These are phyloP conservation scores for Paracyclopina nana DNA, from an alignment of 1,140 invertebrate genomes.

Conservation along the genomic window DNA sequence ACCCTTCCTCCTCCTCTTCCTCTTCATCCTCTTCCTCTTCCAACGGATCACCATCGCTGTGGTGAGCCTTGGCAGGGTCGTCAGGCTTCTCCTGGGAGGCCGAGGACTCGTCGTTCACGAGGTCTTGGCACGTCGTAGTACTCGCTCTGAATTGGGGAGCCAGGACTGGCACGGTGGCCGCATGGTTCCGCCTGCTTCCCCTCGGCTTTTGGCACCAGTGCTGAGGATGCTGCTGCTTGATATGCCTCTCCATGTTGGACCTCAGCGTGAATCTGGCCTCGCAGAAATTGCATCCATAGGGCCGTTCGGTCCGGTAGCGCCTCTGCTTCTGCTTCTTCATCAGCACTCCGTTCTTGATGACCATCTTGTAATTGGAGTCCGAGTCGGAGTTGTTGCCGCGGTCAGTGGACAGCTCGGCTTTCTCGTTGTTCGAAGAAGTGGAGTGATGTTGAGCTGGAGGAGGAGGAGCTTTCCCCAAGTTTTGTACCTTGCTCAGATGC, in stretches of 20 bases:
- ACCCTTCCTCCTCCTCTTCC: conserved; percentile 17
- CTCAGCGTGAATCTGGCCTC: conserved; percentile 65
- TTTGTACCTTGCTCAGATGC: conserved; percentile 1
- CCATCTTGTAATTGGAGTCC: conserved; percentile 16
- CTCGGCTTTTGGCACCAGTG: conserved; percentile 40
- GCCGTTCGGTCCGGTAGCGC: conserved; percentile 68
- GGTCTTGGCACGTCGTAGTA: too few species aligned
- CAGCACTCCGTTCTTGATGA: conserved; percentile 27
- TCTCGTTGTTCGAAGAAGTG: too few species aligned
- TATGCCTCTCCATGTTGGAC: conserved; percentile 80
- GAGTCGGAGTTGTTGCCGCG: background rate
- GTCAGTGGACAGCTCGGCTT: too few species aligned
- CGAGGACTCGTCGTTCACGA: background rate
- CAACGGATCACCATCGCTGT: background rate
- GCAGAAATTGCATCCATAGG: conserved; percentile 70
- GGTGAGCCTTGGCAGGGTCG: conserved; percentile 22
- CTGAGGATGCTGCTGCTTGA: conserved; percentile 79
- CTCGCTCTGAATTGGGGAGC: too few species aligned
- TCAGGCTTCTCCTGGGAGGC: background rate
- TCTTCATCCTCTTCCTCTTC: conserved; percentile 33
- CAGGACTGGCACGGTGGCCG: background rate
- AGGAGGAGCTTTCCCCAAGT: background rate
- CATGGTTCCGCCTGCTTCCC: conserved; percentile 14
- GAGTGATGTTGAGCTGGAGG: background rate
- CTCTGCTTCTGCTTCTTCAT: conserved; percentile 73